These are phyloP conservation scores for Oriolus oriolus DNA, from an alignment of 2,113 vertebrate genomes.

Conservation along the genomic window DNA sequence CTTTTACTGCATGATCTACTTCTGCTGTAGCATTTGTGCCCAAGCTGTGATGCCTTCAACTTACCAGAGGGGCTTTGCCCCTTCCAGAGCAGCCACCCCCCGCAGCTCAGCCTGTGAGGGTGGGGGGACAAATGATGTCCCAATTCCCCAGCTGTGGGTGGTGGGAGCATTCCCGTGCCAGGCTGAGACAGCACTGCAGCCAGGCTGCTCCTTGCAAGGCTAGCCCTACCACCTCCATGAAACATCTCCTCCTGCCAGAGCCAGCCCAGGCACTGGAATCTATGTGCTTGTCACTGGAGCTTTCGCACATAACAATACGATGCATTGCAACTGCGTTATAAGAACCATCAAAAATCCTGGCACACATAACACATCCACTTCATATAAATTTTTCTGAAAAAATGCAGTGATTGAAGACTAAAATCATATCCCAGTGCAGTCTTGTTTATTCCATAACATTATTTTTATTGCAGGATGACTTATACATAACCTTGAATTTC, in stretches of 20 bases:
- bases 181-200: neutral
- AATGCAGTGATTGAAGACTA: slow-evolving; percentile 43
- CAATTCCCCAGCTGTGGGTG: fast-evolving
- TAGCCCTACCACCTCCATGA: neutral
- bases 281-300: neutral
- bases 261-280: neutral
- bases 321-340: neutral
- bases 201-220: neutral
- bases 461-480: slow-evolving; percentile 67
- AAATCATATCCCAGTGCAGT: slow-evolving; percentile 25
- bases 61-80: neutral
- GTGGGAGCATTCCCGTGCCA: neutral
- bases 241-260: neutral
- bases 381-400: slow-evolving; percentile 46
- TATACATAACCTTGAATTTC: slow-evolving; percentile 72
- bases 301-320: neutral
- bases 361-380: neutral
- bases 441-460: slow-evolving; percentile 63
- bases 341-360: slow-evolving; percentile 37
- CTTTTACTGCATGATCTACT: neutral
- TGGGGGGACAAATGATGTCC: fast-evolving
- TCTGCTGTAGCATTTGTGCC: neutral
- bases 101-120: neutral
- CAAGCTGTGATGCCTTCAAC: neutral
- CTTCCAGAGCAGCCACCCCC: neutral